These are phyloP conservation scores for Pseudorhombus dupliciocellatus DNA, from an alignment of 2,113 vertebrate species.

Conservation along the genomic window DNA sequence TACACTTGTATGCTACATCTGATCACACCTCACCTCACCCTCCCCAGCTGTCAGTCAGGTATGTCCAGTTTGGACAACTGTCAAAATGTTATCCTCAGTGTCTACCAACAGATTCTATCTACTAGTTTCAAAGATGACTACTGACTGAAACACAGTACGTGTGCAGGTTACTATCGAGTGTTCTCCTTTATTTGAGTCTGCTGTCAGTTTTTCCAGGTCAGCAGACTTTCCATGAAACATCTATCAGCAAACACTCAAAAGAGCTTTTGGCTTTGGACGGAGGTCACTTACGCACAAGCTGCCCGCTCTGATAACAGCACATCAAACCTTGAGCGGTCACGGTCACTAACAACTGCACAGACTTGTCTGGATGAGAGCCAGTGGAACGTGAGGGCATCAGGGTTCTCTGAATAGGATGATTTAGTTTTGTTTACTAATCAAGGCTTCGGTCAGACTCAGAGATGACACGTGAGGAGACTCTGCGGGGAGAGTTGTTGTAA, in stretches of 20 bases:
- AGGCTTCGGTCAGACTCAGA: not conserved
- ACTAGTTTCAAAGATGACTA: too few relatives aligned
- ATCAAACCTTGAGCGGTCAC: conserved; percentile 5
- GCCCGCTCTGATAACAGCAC: conserved; percentile 56
- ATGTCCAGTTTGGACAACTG: too few relatives aligned
- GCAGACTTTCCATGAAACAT: conserved; percentile 44
- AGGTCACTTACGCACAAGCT: conserved; percentile 43
- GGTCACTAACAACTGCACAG: conserved; percentile 24
- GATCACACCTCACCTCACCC: too few relatives aligned
- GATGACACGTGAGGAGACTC: not conserved
- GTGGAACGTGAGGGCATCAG: not conserved
- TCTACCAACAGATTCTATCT: too few relatives aligned
- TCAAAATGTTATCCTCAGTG: too few relatives aligned
- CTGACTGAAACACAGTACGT: too few relatives aligned
- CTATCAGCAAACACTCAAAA: conserved; percentile 52
- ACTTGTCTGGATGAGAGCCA: conserved; percentile 30
- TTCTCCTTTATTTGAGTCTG: not conserved
- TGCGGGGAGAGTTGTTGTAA: not conserved
- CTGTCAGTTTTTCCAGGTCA: conserved; percentile 6
- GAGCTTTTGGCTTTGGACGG: conserved; percentile 49
- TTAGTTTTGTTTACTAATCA: not conserved
- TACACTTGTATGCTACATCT: too few relatives aligned
- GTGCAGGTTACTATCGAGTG: not conserved
- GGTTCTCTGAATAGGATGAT: not conserved
- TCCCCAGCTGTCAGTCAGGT: too few relatives aligned